Percentiles rank a stretch among this genome's conserved stretches.
phyloP scores from a whole-genome alignment of 2,113 vertebrate genomes.

The Myotis yumanensis region DNA sequence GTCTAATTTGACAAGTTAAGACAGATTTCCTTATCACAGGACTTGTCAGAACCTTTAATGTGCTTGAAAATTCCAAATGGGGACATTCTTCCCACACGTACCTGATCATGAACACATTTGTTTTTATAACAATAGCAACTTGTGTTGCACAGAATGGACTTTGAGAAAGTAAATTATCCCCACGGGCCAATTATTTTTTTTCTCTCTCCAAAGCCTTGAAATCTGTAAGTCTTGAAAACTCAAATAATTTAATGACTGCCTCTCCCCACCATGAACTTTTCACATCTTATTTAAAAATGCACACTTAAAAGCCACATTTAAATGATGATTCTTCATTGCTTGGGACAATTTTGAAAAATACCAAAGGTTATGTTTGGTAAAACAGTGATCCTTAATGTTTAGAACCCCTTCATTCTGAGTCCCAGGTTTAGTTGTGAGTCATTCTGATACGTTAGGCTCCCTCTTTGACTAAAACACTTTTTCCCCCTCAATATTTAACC shows the following conservation, averaged over 20 bases:
- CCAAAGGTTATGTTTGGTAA: not conserved
- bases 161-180: not conserved
- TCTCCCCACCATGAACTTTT: not conserved
- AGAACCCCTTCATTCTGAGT: not conserved
- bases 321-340: not conserved
- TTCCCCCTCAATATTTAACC: not conserved
- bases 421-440: not conserved
- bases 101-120: not conserved
- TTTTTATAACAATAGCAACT: not conserved
- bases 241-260: conserved; percentile 20
- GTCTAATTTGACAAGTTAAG: not conserved
- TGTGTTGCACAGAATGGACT: not conserved
- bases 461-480: not conserved
- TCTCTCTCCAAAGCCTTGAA: not conserved
- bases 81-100: not conserved
- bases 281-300: not conserved
- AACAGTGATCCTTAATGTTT: not conserved
- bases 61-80: not conserved
- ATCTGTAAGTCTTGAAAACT: not conserved
- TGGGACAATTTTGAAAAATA: conserved; percentile 21
- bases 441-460: not conserved
- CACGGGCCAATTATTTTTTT: not conserved
- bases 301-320: not conserved
- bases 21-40: not conserved
- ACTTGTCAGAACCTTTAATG: not conserved